Percentiles rank a stretch among this genome's conserved stretches.
phyloP scores from a whole-genome alignment of 1,140 invertebrate species.

The Drosophila ananassae region DNA sequence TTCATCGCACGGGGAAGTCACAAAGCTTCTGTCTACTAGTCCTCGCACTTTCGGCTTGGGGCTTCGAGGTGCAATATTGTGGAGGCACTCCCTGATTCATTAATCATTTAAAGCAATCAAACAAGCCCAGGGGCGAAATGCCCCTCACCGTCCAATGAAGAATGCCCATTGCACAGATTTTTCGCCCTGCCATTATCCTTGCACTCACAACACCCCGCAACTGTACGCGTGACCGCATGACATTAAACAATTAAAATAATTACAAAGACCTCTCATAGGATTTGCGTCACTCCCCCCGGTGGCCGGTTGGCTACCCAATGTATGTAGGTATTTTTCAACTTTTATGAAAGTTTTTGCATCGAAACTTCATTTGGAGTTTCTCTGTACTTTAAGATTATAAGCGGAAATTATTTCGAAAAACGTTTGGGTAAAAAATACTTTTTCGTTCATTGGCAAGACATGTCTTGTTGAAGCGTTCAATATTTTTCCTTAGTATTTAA shows the following conservation, averaged over 20 bases:
- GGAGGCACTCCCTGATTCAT: constrained; percentile 54
- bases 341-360: neutral
- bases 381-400: too few relatives aligned
- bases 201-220: constrained; percentile 23
- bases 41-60: constrained; percentile 48
- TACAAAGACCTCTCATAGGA: constrained; percentile 74
- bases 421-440: too few relatives aligned
- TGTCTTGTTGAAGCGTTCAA: too few relatives aligned
- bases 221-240: constrained; percentile 72
- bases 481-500: too few relatives aligned
- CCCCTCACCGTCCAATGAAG: neutral
- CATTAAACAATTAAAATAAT: constrained; percentile 84
- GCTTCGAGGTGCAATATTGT: constrained; percentile 10
- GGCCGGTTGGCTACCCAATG: neutral
- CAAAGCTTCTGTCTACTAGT: constrained; percentile 43
- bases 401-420: too few relatives aligned
- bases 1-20: constrained; percentile 23
- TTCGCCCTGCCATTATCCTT: constrained; percentile 1
- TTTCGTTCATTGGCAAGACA: too few relatives aligned
- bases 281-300: constrained; percentile 59
- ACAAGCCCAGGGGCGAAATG: constrained; percentile 34
- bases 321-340: neutral
- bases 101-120: constrained; percentile 71
- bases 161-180: constrained; percentile 54
- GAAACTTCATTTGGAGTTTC: too few relatives aligned